phyloP scores from a whole-genome alignment of 2,797 vertebrate species.

The Enteromius mattozi region DNA sequence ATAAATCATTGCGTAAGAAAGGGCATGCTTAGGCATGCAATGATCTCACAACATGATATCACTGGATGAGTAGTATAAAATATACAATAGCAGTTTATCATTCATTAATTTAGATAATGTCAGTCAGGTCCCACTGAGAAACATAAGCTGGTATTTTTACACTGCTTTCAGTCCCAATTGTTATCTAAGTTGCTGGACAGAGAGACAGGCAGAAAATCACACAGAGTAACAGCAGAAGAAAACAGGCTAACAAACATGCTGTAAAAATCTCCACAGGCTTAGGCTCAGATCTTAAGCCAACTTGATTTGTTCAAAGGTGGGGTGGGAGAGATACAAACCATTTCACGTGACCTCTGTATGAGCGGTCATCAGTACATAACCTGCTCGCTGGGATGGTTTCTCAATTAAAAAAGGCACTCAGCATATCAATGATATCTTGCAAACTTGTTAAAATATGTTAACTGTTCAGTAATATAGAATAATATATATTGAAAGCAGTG shows the following conservation, averaged over 20 bases:
- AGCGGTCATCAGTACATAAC: constrained; percentile 57
- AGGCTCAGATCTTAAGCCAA: constrained; percentile 72
- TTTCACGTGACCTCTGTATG: constrained; percentile 54
- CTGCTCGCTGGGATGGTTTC: constrained; percentile 68
- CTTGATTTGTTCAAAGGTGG: constrained; percentile 63
- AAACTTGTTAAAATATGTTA: constrained; percentile 80
- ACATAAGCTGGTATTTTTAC: constrained; percentile 82
- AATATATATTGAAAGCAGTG: constrained; percentile 82
- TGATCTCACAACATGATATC: constrained; percentile 86
- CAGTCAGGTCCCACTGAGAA: constrained; percentile 76
- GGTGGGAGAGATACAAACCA: constrained; percentile 57
- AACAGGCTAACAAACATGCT: constrained; percentile 86
- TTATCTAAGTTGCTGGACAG: constrained; percentile 77
- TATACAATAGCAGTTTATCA: constrained; percentile 80
- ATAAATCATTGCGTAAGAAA: constrained; percentile 88
- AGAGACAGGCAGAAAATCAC: constrained; percentile 75
- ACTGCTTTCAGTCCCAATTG: constrained; percentile 76
- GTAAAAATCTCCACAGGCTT: constrained; percentile 77
- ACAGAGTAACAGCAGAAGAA: constrained; percentile 81
- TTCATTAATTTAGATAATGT: constrained; percentile 79
- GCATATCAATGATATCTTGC: constrained; percentile 83
- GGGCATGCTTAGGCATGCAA: constrained; percentile 86
- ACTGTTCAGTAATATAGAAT: constrained; percentile 80
- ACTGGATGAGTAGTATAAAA: constrained; percentile 85
- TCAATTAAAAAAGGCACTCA: constrained; percentile 78